Base-by-base conservation (phyloP, 1,140 invertebrate species). In the Hesperophylax magnus region DNA sequence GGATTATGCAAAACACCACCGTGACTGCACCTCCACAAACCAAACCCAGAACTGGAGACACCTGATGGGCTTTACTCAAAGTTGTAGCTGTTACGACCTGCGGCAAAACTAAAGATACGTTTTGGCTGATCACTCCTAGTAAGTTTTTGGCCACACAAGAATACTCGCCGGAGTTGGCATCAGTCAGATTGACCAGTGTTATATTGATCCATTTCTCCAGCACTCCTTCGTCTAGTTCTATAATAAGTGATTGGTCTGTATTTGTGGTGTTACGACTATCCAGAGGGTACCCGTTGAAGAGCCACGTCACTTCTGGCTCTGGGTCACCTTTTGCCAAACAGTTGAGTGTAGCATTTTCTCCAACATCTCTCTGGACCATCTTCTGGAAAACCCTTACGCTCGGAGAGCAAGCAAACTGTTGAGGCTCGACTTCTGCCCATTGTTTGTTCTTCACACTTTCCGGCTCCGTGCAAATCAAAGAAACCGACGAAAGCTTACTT, bases 251-350 rank as follows among this genome's bases (percentile, higher is more conserved):
- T 86, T 90, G 82, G 85, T 91, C 86, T 84, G 87, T 79, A 39
- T 75, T 78, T 14, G 82, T 81, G 18, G 67, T 34, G 52, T 83
- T 83, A 27, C 71, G 65, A 53, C 71, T 76, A 20, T 81, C 77
- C 14, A 84, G 58, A 15, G 77, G 80, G 27, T 72, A 65, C 47
- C 95, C 94, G 83, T 96, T 94, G 27, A 94, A 89, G 9, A 95
- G 90, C 95, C 95, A 97, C 80, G 91, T 92, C 11, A 95, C 92
- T 84, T 93, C 92, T 0, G 95, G 95, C 84, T 94, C 90, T 0
- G 95, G 95, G 86, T 95, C 95, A 0, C 95, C 95, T 15, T 87
- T 92, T 0, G 94, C 92, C 34, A 92, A 88, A 85, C 95, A 97
- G 3, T 93, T 91, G 53, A 97, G 91, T n/a, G 93, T 95, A 0